Percentiles rank a stretch among this genome's conserved stretches.
phyloP scores from a whole-genome alignment of 64 coral and sea anemone species.

The Stichodactyla mertensii region DNA sequence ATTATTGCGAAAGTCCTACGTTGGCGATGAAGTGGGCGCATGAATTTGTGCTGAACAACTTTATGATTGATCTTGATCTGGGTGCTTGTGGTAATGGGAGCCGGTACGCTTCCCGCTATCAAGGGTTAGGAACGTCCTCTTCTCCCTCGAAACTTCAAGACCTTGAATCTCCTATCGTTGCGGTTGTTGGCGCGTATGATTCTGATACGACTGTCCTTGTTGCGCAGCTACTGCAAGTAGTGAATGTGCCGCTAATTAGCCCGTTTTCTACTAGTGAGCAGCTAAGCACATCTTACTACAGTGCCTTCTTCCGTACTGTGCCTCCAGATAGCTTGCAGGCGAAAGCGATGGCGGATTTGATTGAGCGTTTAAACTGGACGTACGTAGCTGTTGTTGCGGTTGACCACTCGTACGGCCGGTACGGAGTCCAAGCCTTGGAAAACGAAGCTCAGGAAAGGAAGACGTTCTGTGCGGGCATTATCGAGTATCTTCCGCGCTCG shows the following conservation, averaged over 20 bases:
- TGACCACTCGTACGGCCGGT: constrained; percentile 64
- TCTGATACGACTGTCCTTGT: constrained; percentile 45
- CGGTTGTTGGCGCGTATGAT: constrained; percentile 43
- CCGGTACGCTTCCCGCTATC: not conserved
- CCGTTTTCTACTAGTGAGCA: constrained; percentile 44
- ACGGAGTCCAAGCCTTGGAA: constrained; percentile 41
- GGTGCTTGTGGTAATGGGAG: not conserved
- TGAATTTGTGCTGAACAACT: constrained; percentile 14
- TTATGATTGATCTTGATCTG: not conserved
- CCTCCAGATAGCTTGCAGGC: constrained; percentile 75
- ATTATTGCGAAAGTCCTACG: constrained; percentile 26
- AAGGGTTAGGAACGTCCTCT: not conserved
- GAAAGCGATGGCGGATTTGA: constrained; percentile 66
- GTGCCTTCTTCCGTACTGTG: constrained; percentile 75
- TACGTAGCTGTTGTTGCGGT: constrained; percentile 70
- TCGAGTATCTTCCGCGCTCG: constrained; percentile 31
- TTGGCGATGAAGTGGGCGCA: constrained; percentile 12
- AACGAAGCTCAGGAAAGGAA: constrained; percentile 30
- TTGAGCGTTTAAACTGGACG: constrained; percentile 57
- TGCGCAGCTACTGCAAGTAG: constrained; percentile 42
- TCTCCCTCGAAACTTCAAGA: not conserved
- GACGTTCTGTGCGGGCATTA: constrained; percentile 34
- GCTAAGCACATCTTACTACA: constrained; percentile 33
- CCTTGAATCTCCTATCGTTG: constrained; percentile 12
- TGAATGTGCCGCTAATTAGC: constrained; percentile 32